Conservation (phyloP, 1,140 invertebrate genomes). For the Phocides pigmalion region DNA sequence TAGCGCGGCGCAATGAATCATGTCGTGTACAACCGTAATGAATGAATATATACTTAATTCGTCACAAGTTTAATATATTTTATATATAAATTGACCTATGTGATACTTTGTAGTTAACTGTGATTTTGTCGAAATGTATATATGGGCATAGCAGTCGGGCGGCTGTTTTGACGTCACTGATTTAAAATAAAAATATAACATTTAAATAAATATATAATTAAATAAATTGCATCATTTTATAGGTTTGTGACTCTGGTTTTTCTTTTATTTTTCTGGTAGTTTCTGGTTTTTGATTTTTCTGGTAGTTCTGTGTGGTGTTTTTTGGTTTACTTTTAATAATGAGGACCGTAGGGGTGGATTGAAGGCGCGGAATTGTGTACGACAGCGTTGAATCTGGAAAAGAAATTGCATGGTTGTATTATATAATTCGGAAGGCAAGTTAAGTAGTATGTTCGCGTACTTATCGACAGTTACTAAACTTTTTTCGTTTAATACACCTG, state of each 20-base stretch:
- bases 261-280: too few relatives aligned
- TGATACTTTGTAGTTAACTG: too few relatives aligned
- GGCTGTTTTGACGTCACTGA: too few relatives aligned
- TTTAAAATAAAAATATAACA: neutral
- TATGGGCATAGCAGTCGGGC: too few relatives aligned
- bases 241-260: neutral
- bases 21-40: neutral
- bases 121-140: too few relatives aligned
- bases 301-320: neutral
- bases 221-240: neutral
- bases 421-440: too few relatives aligned
- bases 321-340: constrained; percentile 12
- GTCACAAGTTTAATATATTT: neutral
- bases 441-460: too few relatives aligned
- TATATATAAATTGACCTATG: neutral
- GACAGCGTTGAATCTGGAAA: constrained; percentile 72
- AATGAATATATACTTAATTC: neutral
- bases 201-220: neutral
- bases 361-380: constrained; percentile 68
- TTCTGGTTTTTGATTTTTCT: too few relatives aligned
- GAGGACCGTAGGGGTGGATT: constrained; percentile 38
- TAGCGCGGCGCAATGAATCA: constrained; percentile 14
- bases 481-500: too few relatives aligned
- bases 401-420: constrained; percentile 6
- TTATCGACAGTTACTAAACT: too few relatives aligned